Base-by-base conservation (phyloP, 2,888 invertebrate genomes). In the Subacronicta megacephala region DNA sequence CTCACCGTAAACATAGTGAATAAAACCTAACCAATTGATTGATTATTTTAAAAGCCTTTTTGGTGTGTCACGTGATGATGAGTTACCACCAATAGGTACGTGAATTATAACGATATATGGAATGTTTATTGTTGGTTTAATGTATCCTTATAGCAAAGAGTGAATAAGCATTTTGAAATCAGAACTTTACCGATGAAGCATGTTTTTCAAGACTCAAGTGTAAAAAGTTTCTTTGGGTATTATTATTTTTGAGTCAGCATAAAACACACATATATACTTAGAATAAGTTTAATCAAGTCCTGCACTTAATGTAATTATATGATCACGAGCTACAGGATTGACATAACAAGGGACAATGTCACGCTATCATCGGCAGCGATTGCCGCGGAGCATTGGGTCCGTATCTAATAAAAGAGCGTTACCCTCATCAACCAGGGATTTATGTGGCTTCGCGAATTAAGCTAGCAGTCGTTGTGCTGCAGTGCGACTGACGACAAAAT, bases 371-470 rank as follows among this genome's bases (percentile, higher is more conserved):
- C 72, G 61, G 46, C 65, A 71, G 62, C 63, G 61, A 66, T 66
- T 69, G 69, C 59, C 62, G 42, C 44, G 38, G 47, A 75, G 61
- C 72, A 75, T 58, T 68, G 73, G 75, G 79, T 79, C 76, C 70
- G 68, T 81, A 81, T 84, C 78, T 85, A 84, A 82, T 84, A 80
- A 82, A 77, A 81, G 71, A 71, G 65, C 75, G 68, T 72, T 72
- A 81, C 85, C 87, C 85, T 84, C 82, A 85, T 88, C 84, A 85
- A 83, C 81, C 63, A 60, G 69, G 78, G 82, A 81, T 84, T 84
- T 84, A 85, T 82, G 81, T 84, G 82, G 80, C 78, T 84, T 82
- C 79, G 73, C 58, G 75, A 86, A 85, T 82, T 81, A 82, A 85
- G 88, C 83, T 82, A 82, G 72, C 77, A 78, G 68, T 79, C 71